These are phyloP conservation scores for Helicoverpa armigera DNA, from an alignment of 1,140 invertebrate species.

Conservation along the genomic window DNA sequence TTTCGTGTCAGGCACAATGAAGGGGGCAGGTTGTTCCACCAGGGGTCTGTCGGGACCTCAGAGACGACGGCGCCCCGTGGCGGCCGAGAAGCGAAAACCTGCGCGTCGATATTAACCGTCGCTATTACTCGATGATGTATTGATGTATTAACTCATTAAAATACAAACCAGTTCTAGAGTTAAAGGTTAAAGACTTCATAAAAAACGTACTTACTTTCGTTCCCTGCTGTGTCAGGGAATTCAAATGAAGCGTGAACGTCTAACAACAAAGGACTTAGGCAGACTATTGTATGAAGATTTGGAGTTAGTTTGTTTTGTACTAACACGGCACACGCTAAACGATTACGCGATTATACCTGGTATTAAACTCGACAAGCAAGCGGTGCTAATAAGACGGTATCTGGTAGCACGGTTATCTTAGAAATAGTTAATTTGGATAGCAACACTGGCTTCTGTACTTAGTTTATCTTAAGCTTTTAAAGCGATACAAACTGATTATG, in stretches of 20 bases:
- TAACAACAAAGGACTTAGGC: constrained; percentile 55
- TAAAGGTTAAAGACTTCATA: constrained; percentile 80
- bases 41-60: constrained; percentile 73
- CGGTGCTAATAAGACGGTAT: constrained; percentile 15
- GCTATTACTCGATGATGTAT: constrained; percentile 74
- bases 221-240: constrained; percentile 68
- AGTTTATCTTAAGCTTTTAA: constrained; percentile 35
- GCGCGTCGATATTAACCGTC: constrained; percentile 73
- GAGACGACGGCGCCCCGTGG: constrained; percentile 71
- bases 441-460: constrained; percentile 10
- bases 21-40: constrained; percentile 70
- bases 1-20: constrained; percentile 71
- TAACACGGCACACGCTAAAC: constrained; percentile 33
- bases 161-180: constrained; percentile 73
- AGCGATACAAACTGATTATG: constrained; percentile 30
- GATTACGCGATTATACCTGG: constrained; percentile 22
- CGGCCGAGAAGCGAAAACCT: constrained; percentile 71
- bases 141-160: constrained; percentile 82
- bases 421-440: constrained; percentile 37
- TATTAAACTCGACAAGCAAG: constrained; percentile 34
- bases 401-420: constrained; percentile 37
- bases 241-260: constrained; percentile 67
- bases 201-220: constrained; percentile 65
- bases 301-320: constrained; percentile 45
- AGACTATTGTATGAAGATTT: constrained; percentile 50